Base-by-base conservation (phyloP, 2,888 invertebrate genomes). In the Bimastos eiseni region DNA sequence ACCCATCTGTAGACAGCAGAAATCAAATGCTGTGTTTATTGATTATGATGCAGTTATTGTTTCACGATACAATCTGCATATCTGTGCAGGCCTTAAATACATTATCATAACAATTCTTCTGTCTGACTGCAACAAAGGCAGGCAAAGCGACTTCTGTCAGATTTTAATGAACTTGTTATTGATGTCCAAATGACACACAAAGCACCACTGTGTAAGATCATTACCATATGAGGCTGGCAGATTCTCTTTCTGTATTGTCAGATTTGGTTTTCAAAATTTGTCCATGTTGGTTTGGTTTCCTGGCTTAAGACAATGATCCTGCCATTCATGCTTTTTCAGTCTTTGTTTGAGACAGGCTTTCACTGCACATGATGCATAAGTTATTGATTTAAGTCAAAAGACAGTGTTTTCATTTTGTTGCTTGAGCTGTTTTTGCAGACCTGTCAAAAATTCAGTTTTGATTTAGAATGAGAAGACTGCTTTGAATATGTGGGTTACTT, bases 31-130 rank as follows among this genome's bases (percentile, higher is more conserved):
- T 70, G 30, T n/a, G 13, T n/a, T 70, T 70, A 70, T 70, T 70
- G 70, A 70, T 70, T 70, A 70, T 70, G 70, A 70, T 70, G 70
- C 70, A 70, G 70, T 70, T n/a, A 70, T n/a, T 70, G 70, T 70
- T 70, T 70, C 70, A 70, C 70, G n/a, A 70, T 70, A 70, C 70
- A 70, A 70, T 70, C 70, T 70, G n/a, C 70, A n/a, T 70, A 70
- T 70, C 70, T 70, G 70, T 70, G 70, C 70, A 70, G 70, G 70
- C n/a, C 70, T 70, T 70, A 70, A n/a, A 70, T 1, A n/a, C 70
- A 70, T 70, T 70, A 70, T 70, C 70, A 70, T 70, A 70, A 70
- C 30, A 70, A 70, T 49, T 70, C 70, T 70, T 70, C 70, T 70
- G 70, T 17, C 70, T 17, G 70, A 30, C 70, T n/a, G n/a, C 11